Conservation (phyloP, 2,113 vertebrate genomes). For the Parus major region DNA sequence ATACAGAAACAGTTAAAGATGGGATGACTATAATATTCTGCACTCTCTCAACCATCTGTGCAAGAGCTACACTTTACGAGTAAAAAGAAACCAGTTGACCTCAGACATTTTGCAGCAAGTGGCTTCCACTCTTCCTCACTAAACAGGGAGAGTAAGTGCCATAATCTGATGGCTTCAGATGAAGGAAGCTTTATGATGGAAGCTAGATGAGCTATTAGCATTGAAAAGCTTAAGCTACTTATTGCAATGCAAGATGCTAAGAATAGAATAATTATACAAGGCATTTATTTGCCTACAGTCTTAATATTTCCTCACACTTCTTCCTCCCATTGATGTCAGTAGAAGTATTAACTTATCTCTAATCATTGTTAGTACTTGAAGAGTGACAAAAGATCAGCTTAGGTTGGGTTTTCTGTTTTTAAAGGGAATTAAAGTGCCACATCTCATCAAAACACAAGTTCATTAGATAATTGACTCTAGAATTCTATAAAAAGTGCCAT, state of each 20-base stretch:
- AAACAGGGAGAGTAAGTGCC: background rate
- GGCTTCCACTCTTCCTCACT: background rate
- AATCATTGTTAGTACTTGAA: background rate
- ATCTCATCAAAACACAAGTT: background rate
- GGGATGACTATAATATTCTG: slow-evolving; percentile 21
- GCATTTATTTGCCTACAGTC: background rate
- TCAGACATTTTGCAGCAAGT: background rate
- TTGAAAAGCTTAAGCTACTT: background rate
- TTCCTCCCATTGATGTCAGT: background rate
- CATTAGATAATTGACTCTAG: background rate
- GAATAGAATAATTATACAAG: background rate
- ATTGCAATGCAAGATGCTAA: background rate
- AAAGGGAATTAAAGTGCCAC: background rate
- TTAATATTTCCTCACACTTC: background rate
- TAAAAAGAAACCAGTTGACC: background rate
- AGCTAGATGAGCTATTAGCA: background rate
- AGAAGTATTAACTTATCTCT: background rate
- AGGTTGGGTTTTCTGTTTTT: background rate
- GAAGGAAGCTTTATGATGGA: background rate
- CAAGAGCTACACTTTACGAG: background rate
- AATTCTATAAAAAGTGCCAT: background rate
- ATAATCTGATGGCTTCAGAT: background rate
- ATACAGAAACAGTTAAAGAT: slow-evolving; percentile 58
- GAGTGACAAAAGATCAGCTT: background rate
- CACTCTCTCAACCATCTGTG: background rate